Evolutionary conservation across 2,797 vertebrate genomes (phyloP).

Genomic region (Centroberyx gerrardi): DNA sequence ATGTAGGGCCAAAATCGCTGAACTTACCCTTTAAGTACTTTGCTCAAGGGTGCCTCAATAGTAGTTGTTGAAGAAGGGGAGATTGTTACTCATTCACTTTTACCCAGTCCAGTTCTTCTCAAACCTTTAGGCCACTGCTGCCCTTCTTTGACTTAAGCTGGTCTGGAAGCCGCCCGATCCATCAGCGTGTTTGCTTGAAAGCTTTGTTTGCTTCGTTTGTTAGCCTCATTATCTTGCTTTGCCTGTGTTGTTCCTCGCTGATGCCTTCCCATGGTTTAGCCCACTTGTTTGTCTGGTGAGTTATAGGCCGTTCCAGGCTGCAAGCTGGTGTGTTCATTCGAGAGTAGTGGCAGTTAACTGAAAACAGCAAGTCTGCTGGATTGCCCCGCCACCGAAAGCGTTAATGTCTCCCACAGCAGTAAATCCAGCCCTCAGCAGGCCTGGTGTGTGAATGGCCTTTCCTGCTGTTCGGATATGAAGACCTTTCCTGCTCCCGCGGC

Average conservation of each 20-base stretch:
- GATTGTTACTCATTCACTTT: constrained; percentile 41
- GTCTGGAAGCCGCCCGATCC: background rate
- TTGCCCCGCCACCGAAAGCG: background rate
- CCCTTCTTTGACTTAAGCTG: constrained; percentile 7
- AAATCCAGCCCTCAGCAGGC: constrained; percentile 12
- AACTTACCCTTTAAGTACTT: constrained; percentile 4
- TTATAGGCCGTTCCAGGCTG: background rate
- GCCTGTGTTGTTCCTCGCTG: background rate
- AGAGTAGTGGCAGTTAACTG: background rate
- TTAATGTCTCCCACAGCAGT: constrained; percentile 1
- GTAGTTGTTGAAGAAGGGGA: constrained; percentile 11
- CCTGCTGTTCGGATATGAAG: constrained; percentile 1
- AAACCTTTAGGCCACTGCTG: constrained; percentile 29
- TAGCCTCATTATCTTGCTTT: background rate
- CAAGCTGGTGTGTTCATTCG: background rate
- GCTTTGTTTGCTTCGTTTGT: background rate
- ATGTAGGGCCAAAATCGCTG: too few relatives aligned
- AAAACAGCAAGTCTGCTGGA: background rate
- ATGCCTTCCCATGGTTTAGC: background rate
- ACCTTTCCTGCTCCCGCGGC: background rate
- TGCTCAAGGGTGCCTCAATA: constrained; percentile 35
- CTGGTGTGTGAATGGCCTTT: background rate
- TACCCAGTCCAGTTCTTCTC: constrained; percentile 18
- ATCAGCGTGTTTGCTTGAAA: constrained; percentile 15
- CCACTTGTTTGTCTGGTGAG: background rate